A percentile compares a stretch with the other conserved stretches of the same genome.
Evolutionary conservation across 1,140 invertebrate genomes (phyloP).

Genomic region (Solenopsis invicta): DNA sequence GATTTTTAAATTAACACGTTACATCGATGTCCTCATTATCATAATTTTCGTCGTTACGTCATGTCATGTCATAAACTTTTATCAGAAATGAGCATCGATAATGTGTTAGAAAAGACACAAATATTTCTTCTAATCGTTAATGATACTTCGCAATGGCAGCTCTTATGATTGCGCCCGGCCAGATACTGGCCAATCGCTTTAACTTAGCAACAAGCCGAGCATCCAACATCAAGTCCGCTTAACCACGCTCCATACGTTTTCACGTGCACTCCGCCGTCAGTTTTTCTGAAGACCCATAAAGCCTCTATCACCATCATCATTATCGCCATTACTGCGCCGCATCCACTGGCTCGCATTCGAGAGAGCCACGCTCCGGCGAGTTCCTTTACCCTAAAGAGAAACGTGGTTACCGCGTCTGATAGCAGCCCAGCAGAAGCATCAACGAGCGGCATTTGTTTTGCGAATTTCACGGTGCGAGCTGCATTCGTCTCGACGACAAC

Average conservation of each 20-base stretch:
- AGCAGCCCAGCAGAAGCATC: slow-evolving; percentile 61
- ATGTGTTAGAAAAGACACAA: background rate
- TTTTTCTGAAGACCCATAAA: slow-evolving; percentile 74
- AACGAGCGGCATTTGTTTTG: slow-evolving; percentile 75
- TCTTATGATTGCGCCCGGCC: background rate
- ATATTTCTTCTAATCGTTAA: slow-evolving; percentile 40
- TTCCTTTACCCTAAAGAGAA: slow-evolving; percentile 64
- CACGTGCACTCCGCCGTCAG: slow-evolving; percentile 63
- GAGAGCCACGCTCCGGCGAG: slow-evolving; percentile 67
- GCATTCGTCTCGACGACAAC: slow-evolving; percentile 66
- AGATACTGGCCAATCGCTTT: slow-evolving; percentile 62
- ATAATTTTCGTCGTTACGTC: background rate
- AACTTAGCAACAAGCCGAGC: slow-evolving; percentile 56
- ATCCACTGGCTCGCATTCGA: slow-evolving; percentile 63
- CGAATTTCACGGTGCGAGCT: slow-evolving; percentile 69
- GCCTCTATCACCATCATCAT: slow-evolving; percentile 77
- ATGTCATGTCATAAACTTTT: background rate
- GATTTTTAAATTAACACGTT: slow-evolving; percentile 6
- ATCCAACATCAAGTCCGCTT: slow-evolving; percentile 60
- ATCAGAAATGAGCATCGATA: background rate
- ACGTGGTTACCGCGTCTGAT: slow-evolving; percentile 59
- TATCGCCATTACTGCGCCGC: slow-evolving; percentile 73
- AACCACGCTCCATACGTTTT: slow-evolving; percentile 68
- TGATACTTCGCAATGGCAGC: slow-evolving; percentile 23
- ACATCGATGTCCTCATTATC: background rate